Percentiles rank a stretch among this genome's conserved stretches.
Conservation (phyloP, 2,888 invertebrate genomes). For the Cryptus armator region DNA sequence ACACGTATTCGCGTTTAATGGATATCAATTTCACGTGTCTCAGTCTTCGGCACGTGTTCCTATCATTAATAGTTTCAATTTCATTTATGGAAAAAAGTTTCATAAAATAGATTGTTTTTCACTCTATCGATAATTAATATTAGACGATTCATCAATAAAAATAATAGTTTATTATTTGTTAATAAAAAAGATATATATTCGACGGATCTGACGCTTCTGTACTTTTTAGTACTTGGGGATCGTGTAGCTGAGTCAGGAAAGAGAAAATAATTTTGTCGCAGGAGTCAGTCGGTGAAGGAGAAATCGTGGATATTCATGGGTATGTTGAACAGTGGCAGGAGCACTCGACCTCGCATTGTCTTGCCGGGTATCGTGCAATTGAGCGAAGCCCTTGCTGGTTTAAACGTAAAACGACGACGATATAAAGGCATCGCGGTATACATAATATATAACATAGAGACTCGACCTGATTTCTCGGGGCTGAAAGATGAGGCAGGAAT, state of each 20-base stretch:
- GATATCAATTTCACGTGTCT: not conserved
- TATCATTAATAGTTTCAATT: not conserved
- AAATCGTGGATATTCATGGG: constrained; percentile 62
- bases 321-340: constrained; percentile 14
- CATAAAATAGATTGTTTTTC: too few relatives aligned
- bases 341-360: constrained; percentile 68
- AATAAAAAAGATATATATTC: not conserved
- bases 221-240: not conserved
- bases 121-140: too few relatives aligned
- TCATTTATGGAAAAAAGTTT: not conserved
- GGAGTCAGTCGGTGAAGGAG: constrained; percentile 15
- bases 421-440: constrained; percentile 34
- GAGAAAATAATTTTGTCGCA: constrained; percentile 17
- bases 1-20: not conserved
- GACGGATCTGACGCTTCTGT: not conserved
- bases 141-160: too few relatives aligned
- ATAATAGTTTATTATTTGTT: too few relatives aligned
- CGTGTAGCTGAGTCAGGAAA: not conserved
- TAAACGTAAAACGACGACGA: constrained; percentile 57
- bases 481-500: not conserved
- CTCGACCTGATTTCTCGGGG: constrained; percentile 57
- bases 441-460: constrained; percentile 42
- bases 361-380: constrained; percentile 55
- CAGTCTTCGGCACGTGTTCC: not conserved
- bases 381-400: constrained; percentile 63